phyloP scores from a whole-genome alignment of 2,113 vertebrate genomes.

The Laticauda laticaudata region DNA sequence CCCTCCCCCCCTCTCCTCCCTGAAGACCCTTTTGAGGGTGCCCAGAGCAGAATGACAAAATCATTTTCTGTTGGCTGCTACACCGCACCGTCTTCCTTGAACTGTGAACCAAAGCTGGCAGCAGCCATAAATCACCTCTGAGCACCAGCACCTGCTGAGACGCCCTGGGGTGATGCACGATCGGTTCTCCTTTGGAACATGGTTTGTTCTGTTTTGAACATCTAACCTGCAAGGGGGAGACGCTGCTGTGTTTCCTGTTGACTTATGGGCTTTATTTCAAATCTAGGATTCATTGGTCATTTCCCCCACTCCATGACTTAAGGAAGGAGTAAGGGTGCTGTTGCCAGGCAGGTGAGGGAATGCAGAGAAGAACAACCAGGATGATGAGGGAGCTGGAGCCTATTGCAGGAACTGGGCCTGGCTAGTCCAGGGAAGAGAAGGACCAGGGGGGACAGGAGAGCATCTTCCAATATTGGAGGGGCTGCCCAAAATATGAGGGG shows the following conservation, averaged over 20 bases:
- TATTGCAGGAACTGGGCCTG: no score
- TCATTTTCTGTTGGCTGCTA: neutral
- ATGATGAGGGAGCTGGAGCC: rapidly evolving
- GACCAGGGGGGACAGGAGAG: no score
- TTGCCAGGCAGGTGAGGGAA: neutral
- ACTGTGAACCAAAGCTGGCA: constrained; percentile 38
- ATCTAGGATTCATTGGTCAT: neutral
- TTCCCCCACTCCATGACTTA: neutral
- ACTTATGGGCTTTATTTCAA: neutral
- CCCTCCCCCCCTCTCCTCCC: neutral
- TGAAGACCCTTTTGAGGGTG: constrained; percentile 26
- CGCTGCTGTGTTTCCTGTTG: no score
- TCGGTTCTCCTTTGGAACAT: constrained; percentile 49
- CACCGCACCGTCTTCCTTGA: constrained; percentile 52
- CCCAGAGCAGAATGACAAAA: constrained; percentile 13
- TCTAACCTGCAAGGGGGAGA: neutral
- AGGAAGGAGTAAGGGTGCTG: neutral
- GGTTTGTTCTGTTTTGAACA: constrained; percentile 45
- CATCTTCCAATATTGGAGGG: no score
- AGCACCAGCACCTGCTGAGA: constrained; percentile 35
- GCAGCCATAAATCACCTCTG: constrained; percentile 57
- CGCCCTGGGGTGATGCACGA: neutral
- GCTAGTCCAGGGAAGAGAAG: no score
- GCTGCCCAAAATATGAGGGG: no score
- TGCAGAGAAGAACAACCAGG: neutral